Conservation (phyloP, 2,888 invertebrate species). For the Drosophila leonis region DNA sequence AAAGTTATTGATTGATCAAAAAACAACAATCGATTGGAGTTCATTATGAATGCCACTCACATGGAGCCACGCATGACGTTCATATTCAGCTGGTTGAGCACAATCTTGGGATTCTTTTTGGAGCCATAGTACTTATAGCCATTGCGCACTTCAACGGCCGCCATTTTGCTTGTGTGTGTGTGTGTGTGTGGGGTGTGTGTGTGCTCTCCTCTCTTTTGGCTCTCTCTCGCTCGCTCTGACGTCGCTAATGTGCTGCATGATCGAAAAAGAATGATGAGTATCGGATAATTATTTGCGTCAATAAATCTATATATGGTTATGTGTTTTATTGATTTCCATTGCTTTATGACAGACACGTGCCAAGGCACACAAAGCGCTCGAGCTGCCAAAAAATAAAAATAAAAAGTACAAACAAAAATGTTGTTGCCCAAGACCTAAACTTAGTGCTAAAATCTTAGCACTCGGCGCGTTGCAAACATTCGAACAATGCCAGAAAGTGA, state of each 20-base stretch:
- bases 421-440: conserved; percentile 24
- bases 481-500: conserved; percentile 54
- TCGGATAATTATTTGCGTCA: conserved; percentile 70
- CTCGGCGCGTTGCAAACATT: conserved; percentile 32
- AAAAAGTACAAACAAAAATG: background rate
- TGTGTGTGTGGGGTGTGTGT: conserved; percentile 1
- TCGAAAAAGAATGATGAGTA: conserved; percentile 40
- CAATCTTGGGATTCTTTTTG: conserved; percentile 86
- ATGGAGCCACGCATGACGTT: conserved; percentile 91
- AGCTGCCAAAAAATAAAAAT: conserved; percentile 38
- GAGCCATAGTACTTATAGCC: conserved; percentile 90
- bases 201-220: conserved; percentile 1
- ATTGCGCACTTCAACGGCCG: conserved; percentile 89
- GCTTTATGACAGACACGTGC: conserved; percentile 74
- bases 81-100: conserved; percentile 90
- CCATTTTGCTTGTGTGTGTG: conserved; percentile 71
- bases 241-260: conserved; percentile 42
- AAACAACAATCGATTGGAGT: background rate
- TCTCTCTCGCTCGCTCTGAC: conserved; percentile 17
- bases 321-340: conserved; percentile 75
- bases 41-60: conserved; percentile 87
- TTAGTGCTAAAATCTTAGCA: conserved; percentile 42
- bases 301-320: conserved; percentile 74
- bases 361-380: conserved; percentile 58
- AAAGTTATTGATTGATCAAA: conserved; percentile 17